Percentiles rank a stretch among this genome's conserved stretches.
These are phyloP conservation scores for Emesis russula DNA, from an alignment of 2,888 invertebrate species.

Conservation along the genomic window DNA sequence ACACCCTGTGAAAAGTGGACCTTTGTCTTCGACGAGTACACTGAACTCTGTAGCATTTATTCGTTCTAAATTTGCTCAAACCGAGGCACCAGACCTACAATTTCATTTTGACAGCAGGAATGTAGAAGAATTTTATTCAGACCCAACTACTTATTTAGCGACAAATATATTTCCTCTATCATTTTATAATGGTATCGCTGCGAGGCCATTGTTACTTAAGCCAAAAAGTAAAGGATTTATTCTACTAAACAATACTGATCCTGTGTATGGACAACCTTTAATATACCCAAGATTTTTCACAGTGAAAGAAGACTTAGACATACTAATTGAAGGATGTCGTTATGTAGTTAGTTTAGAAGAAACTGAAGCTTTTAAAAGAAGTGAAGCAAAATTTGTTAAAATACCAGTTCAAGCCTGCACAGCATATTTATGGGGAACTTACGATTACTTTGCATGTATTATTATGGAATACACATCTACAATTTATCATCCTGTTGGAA, in stretches of 20 bases:
- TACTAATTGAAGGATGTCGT: slow-evolving; percentile 96
- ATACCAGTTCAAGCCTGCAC: slow-evolving; percentile 96
- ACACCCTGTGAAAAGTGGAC: slow-evolving; percentile 93
- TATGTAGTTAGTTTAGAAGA: slow-evolving; percentile 96
- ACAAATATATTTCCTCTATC: slow-evolving; percentile 95
- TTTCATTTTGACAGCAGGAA: slow-evolving; percentile 96
- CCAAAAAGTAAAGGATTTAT: slow-evolving; percentile 97
- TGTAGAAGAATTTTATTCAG: slow-evolving; percentile 95
- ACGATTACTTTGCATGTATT: slow-evolving; percentile 97
- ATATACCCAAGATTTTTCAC: slow-evolving; percentile 97
- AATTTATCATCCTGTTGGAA: slow-evolving; percentile 98
- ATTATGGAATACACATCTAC: slow-evolving; percentile 97
- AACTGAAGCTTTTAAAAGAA: slow-evolving; percentile 96
- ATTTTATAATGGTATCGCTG: slow-evolving; percentile 96
- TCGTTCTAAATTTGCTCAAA: slow-evolving; percentile 94
- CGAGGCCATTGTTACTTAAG: slow-evolving; percentile 96
- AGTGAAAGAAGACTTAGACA: slow-evolving; percentile 96
- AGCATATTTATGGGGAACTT: slow-evolving; percentile 95
- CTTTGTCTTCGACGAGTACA: slow-evolving; percentile 95
- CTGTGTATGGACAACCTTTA: slow-evolving; percentile 97
- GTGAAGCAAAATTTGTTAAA: slow-evolving; percentile 96
- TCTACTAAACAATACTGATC: slow-evolving; percentile 97
- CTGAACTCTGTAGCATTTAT: slow-evolving; percentile 96
- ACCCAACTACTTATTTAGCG: slow-evolving; percentile 95
- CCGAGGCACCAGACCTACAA: slow-evolving; percentile 97